Evolutionary conservation across 2,888 invertebrate genomes (phyloP), one percentile per base, ranked within the genome.

Genomic region (Baronia brevicornis): DNA sequence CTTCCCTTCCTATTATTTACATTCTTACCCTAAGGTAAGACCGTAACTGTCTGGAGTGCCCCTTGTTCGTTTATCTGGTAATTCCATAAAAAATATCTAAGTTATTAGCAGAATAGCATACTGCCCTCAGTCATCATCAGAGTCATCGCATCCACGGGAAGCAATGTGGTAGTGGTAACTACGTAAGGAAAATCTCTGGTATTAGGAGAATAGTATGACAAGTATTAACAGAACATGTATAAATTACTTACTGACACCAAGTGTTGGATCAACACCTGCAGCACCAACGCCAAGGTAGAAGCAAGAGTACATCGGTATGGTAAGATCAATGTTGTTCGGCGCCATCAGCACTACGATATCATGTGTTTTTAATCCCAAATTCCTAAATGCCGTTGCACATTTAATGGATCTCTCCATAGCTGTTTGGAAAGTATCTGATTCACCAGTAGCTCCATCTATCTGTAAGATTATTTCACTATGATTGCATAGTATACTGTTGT

Each of bases 321-420:
- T 51, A 18, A 68, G 44, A 33, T 85, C 63, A 5, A 78, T 39
- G 21, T 70, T 67, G 33, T 71, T 79, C 0, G 65, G 58, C 3
- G 66, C 71, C 56, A 82, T 77, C 2, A 80, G 42, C 2, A 63
- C 42, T 9, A 85, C 57, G n/a, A 79, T 63, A 36, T 84, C 84
- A 3, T 68, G 62, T 1, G 46, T 38, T 19, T 55, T 47, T 2
- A 84, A 35, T 0, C 74, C 77, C 6, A 67, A 33, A 4, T 50
- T 51, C 28, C 40, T 51, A 34, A 85, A 51, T 6, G 60, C 53
- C 12, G 56, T 51, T 1, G 84, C 84, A 26, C 68, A 55, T 26
- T 56, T 41, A 1, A 69, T 48, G 3, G 66, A 63, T 27, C 67
- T 52, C 15, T 45, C 38, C 3, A 74, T 42, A 2, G 68, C 52